phyloP scores from a whole-genome alignment of 2,113 vertebrate genomes.

The Gopherus evgoodei region DNA sequence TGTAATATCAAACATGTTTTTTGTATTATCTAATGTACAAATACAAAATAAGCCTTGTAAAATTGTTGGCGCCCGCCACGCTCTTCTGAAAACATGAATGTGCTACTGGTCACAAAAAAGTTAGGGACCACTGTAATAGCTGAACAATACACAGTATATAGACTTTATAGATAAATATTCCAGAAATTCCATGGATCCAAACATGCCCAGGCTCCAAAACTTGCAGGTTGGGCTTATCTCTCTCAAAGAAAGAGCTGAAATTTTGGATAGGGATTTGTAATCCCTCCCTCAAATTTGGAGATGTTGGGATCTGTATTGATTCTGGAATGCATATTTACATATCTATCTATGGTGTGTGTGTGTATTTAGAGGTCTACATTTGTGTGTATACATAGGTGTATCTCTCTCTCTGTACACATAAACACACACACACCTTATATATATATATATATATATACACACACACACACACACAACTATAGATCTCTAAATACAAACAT shows the following conservation, averaged over 20 bases:
- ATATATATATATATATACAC: background rate
- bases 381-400: background rate
- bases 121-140: background rate
- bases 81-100: no score
- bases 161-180: conserved; percentile 32
- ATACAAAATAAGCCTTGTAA: no score
- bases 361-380: background rate
- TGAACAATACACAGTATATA: background rate
- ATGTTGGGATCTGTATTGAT: background rate
- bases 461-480: background rate
- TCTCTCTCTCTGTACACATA: background rate
- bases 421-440: background rate
- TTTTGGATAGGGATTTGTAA: background rate
- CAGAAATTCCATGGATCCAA: background rate
- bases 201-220: conserved; percentile 31
- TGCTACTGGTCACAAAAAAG: no score
- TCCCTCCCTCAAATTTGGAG: background rate
- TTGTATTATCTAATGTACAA: no score
- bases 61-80: no score
- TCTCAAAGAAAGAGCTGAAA: background rate
- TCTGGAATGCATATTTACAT: background rate
- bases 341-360: background rate
- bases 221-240: background rate
- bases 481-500: background rate
- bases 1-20: no score